Conservation (phyloP, 2,888 invertebrate genomes). For the Meandrusa payeni region DNA sequence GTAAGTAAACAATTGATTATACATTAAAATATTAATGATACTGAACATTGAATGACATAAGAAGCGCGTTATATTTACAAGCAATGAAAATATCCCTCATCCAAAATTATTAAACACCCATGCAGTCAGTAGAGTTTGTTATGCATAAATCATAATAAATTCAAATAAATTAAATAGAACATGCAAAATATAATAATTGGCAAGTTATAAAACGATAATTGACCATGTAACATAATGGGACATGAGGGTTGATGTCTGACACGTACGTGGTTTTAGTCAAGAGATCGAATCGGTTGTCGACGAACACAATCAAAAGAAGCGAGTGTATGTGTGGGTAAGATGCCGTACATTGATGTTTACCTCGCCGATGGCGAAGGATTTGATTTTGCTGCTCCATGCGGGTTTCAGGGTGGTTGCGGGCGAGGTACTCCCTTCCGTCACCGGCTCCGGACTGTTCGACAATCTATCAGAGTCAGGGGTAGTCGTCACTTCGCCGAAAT, state of each 20-base stretch:
- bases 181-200: conserved; percentile 76
- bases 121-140: conserved; percentile 59
- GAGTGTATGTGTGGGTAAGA: conserved; percentile 64
- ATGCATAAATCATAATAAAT: conserved; percentile 50
- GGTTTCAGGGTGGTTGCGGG: conserved; percentile 64
- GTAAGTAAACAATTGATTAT: conserved; percentile 5
- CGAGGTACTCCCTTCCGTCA: conserved; percentile 60
- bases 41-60: conserved; percentile 51
- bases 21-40: conserved; percentile 31
- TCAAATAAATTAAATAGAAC: conserved; percentile 52
- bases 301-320: conserved; percentile 80
- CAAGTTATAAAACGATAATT: conserved; percentile 61
- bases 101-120: conserved; percentile 69
- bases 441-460: conserved; percentile 60
- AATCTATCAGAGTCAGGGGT: conserved; percentile 60
- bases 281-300: conserved; percentile 58
- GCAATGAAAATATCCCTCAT: conserved; percentile 59
- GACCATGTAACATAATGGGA: conserved; percentile 56
- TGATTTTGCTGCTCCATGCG: conserved; percentile 77
- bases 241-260: conserved; percentile 53
- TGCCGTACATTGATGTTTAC: conserved; percentile 75
- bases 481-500: conserved; percentile 70
- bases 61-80: conserved; percentile 73
- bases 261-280: conserved; percentile 59
- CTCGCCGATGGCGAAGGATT: conserved; percentile 80